A percentile compares a stretch with the other conserved stretches of the same genome.
These are phyloP conservation scores for Lerema accius DNA, from an alignment of 1,140 invertebrate genomes.

Conservation along the genomic window DNA sequence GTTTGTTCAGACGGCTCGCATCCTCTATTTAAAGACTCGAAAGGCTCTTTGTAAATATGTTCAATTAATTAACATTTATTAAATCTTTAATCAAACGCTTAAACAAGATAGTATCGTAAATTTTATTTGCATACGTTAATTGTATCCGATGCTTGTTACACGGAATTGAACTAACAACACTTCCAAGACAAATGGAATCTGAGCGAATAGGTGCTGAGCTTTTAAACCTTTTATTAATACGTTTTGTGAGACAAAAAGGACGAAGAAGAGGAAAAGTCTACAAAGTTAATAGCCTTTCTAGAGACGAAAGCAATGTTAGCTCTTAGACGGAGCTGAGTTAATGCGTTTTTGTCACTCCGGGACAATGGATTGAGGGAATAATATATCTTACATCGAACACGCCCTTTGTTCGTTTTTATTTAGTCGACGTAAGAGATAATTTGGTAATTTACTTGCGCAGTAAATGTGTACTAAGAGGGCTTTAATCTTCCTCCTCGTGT, in stretches of 20 bases:
- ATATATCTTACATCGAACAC: constrained; percentile 33
- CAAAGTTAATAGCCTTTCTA: constrained; percentile 54
- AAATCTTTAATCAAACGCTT: no score
- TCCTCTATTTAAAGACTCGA: constrained; percentile 9
- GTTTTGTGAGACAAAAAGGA: constrained; percentile 49
- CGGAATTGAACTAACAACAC: not conserved
- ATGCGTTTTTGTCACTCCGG: constrained; percentile 34
- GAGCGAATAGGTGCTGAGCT: constrained; percentile 38
- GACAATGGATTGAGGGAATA: constrained; percentile 41
- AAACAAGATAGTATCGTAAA: no score
- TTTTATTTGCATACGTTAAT: not conserved
- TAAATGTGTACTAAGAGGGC: not conserved
- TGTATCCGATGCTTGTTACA: constrained; percentile 8
- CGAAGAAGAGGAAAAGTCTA: constrained; percentile 41
- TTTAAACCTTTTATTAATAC: constrained; percentile 50
- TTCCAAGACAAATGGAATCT: constrained; percentile 15
- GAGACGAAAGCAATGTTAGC: constrained; percentile 44
- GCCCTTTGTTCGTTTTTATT: constrained; percentile 2
- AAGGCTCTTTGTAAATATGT: no score
- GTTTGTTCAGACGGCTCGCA: constrained; percentile 1
- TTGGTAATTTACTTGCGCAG: not conserved
- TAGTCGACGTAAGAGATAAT: not conserved
- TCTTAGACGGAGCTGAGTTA: constrained; percentile 51
- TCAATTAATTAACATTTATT: no score
- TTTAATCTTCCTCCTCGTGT: constrained; percentile 13